Base-by-base conservation (phyloP, 2,888 invertebrate genomes). In the Scaptomyza cyrtandrae region DNA sequence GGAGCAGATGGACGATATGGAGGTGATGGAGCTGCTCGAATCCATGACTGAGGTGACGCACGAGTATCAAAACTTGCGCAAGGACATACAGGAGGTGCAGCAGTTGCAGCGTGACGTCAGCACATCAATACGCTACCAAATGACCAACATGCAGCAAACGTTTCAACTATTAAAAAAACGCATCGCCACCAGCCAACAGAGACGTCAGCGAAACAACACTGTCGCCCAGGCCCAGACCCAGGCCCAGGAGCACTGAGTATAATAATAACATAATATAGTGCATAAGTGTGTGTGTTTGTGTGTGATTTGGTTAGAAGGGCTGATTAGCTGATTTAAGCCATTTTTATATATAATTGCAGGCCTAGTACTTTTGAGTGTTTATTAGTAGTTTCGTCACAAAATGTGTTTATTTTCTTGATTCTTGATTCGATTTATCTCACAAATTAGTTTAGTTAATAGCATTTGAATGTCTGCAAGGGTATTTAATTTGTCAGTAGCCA, bases 51-150 rank as follows among this genome's bases (percentile, higher is more conserved):
- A 95, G 93, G 95, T 95, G 73, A 95, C 95, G 80, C 95, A 95
- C 71, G 96, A 96, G 91, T 97, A 96, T 92, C 95, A 95, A 91
- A 95, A 95, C 87, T 93, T 97, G 58, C 94, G 96, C 37, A 95
- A 95, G 89, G 96, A 97, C 92, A 94, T 97, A 84, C 93, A 95
- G 81, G 96, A 96, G 88, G 96, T 96, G 75, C 96, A 96, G 90
- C 95, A 96, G 72, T 91, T 96, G 82, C 96, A 96, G 91, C 94
- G 95, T 77, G 96, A 97, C 92, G 93, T 96, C 80, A 95, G 96
- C 39, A 94, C 94, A 67, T 94, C 96, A n/a, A 94, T 96, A 71
- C 94, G 95, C 76, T 93, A 94, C 66, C 96, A 96, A 90, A 93
- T 96, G 87, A 88, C 89, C 63, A 85, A 82, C 64, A 92, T 96